A percentile compares a stretch with the other conserved stretches of the same genome.
phyloP scores from a whole-genome alignment of 2,113 vertebrate genomes.

The Talpa occidentalis region DNA sequence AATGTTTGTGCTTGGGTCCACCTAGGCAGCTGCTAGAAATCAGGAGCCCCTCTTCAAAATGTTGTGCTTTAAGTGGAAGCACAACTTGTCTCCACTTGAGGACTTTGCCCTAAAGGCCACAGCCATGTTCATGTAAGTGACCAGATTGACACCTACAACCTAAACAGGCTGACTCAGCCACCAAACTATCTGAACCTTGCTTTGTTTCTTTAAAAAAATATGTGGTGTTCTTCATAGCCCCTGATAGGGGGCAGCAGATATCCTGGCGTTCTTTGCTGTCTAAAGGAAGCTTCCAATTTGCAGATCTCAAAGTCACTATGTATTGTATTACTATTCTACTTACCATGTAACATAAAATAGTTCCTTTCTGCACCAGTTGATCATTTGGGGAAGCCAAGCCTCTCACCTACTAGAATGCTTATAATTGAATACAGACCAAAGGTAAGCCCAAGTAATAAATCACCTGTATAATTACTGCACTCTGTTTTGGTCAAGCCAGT shows the following conservation, averaged over 20 bases:
- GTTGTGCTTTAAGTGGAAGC: neutral
- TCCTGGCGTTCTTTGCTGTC: neutral
- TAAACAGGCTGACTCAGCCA: too few relatives aligned
- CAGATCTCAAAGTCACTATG: neutral
- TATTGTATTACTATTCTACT: neutral
- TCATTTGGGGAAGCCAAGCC: neutral
- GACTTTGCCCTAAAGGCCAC: neutral
- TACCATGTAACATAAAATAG: neutral
- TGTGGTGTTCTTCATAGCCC: neutral
- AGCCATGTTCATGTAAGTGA: neutral
- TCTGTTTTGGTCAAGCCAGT: neutral
- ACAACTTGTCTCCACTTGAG: rapidly evolving
- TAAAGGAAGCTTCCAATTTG: constrained; percentile 3
- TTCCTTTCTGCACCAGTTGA: neutral
- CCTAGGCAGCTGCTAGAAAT: neutral
- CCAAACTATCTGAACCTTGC: neutral
- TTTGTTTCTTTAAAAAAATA: neutral
- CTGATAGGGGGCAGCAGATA: constrained; percentile 66
- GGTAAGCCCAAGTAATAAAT: constrained; percentile 12
- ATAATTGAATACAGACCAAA: constrained; percentile 35
- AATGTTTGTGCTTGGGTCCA: neutral
- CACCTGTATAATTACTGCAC: constrained; percentile 14
- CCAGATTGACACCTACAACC: neutral
- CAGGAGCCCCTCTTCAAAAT: neutral
- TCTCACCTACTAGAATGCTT: neutral